A percentile compares a stretch with the other conserved stretches of the same genome.
These are phyloP conservation scores for Brienomyrus brachyistius DNA, from an alignment of 2,113 vertebrate genomes.

Conservation along the genomic window DNA sequence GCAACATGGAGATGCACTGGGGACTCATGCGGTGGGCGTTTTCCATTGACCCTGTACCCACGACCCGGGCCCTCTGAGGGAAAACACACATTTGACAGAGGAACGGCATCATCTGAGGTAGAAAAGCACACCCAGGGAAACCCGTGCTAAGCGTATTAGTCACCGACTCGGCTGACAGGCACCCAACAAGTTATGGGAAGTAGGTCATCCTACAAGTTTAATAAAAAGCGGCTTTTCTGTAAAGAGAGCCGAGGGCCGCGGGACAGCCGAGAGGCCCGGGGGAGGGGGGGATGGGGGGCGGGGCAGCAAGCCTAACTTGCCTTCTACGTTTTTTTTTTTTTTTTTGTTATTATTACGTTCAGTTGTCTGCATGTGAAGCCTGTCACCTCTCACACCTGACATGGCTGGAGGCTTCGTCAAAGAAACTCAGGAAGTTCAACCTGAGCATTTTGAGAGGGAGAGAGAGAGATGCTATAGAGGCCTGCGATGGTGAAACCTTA, in stretches of 20 bases:
- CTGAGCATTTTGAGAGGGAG: background rate
- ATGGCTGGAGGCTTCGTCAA: background rate
- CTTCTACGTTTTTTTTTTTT: background rate
- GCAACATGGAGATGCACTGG: background rate
- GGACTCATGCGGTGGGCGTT: background rate
- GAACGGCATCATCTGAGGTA: background rate
- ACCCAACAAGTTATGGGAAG: background rate
- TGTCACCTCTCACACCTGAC: background rate
- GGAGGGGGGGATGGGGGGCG: too few relatives aligned
- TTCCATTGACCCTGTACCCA: background rate
- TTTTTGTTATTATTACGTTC: background rate
- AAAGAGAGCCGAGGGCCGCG: background rate
- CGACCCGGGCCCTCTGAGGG: background rate
- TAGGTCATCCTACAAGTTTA: background rate
- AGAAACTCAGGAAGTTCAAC: background rate
- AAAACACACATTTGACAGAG: background rate
- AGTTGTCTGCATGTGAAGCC: background rate
- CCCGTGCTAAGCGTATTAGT: background rate
- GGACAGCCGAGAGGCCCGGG: background rate
- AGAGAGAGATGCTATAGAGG: background rate
- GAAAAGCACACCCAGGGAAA: background rate
- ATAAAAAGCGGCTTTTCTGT: background rate
- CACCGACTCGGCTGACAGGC: background rate
- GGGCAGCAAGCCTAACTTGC: background rate
- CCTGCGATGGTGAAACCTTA: background rate